Percentiles rank a stretch among this genome's conserved stretches.
Evolutionary conservation across 1,140 invertebrate genomes (phyloP).

Genomic region (Ladona fulva): DNA sequence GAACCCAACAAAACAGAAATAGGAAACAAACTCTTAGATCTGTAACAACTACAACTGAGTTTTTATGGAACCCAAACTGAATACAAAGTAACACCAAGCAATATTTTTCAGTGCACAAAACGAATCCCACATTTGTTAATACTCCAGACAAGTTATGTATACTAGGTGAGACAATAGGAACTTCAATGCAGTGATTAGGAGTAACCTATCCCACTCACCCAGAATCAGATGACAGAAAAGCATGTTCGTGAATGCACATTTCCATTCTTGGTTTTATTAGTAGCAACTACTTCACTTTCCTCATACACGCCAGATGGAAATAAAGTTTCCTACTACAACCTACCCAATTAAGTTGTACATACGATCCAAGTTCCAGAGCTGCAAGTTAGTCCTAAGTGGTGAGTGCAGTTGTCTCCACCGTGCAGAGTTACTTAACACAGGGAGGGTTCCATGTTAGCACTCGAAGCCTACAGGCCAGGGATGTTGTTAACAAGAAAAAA

Average conservation of each 20-base stretch:
- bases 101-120: not conserved
- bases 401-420: conserved; percentile 17
- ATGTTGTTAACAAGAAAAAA: conserved; percentile 10
- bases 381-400: conserved; percentile 17
- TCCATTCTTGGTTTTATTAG: not conserved
- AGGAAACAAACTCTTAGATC: not conserved
- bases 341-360: conserved; percentile 2
- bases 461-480: conserved; percentile 5
- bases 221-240: not conserved
- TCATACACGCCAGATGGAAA: not conserved
- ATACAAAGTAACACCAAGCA: not conserved
- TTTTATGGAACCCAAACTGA: not conserved
- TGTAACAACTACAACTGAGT: not conserved
- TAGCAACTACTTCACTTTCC: conserved; percentile 6
- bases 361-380: conserved; percentile 16
- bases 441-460: conserved; percentile 15
- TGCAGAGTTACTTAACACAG: conserved; percentile 17
- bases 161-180: not conserved
- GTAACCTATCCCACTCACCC: not conserved
- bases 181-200: not conserved
- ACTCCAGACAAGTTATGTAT: not conserved
- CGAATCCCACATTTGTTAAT: not conserved
- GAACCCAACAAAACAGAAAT: not conserved
- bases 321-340: conserved; percentile 5
- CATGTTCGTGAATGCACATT: not conserved